Conservation (phyloP, 2,888 invertebrate genomes). For the Caradrina clavipalpis region DNA sequence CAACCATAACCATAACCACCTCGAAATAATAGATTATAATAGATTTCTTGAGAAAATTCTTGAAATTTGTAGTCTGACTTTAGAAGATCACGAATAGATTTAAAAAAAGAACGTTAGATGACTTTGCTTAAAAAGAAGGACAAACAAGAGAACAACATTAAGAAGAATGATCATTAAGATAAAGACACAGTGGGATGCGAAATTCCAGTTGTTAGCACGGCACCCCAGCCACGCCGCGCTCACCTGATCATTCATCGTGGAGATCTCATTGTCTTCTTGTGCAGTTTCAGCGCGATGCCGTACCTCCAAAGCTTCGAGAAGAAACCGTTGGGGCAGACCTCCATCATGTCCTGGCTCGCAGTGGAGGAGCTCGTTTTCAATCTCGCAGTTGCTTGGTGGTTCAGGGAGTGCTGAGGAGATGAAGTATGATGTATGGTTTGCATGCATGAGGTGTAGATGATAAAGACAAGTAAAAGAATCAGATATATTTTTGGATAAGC, state of each 20-base stretch:
- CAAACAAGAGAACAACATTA: background rate
- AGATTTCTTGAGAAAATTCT: background rate
- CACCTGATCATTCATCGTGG: conserved; percentile 93
- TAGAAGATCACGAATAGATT: background rate
- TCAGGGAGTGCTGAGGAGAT: conserved; percentile 93
- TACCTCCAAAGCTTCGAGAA: conserved; percentile 94
- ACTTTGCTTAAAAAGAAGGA: background rate
- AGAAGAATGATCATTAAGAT: conserved; percentile 13
- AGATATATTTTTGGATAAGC: no score
- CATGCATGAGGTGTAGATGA: conserved; percentile 9
- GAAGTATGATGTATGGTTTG: conserved; percentile 17
- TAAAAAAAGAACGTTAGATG: background rate
- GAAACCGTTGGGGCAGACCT: conserved; percentile 95
- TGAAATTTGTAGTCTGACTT: no score
- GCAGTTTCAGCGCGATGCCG: conserved; percentile 87
- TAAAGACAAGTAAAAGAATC: background rate
- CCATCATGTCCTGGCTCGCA: conserved; percentile 96
- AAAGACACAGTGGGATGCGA: conserved; percentile 28
- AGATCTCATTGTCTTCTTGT: conserved; percentile 90
- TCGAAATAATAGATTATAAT: background rate
- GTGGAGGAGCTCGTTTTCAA: conserved; percentile 93
- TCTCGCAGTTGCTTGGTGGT: conserved; percentile 93
- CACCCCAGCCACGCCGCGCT: conserved; percentile 72
- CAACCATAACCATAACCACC: background rate
- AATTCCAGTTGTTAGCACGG: conserved; percentile 53